These are phyloP conservation scores for Centropus unirufus DNA, from an alignment of 2,113 vertebrate genomes.

Conservation along the genomic window DNA sequence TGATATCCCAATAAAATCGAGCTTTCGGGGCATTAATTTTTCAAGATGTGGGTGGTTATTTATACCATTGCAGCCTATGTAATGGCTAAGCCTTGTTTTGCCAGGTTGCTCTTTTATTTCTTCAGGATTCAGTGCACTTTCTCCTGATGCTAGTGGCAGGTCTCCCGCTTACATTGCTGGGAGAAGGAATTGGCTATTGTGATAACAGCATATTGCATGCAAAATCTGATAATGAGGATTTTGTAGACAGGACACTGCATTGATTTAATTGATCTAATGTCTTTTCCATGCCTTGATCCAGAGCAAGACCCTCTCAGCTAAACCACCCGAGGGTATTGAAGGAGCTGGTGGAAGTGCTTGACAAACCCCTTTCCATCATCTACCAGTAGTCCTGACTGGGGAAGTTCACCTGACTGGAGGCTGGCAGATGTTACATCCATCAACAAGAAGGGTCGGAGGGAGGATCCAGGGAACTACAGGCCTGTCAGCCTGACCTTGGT, in stretches of 20 bases:
- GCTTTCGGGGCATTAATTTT: constrained; percentile 30
- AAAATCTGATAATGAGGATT: not conserved
- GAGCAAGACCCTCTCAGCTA: not conserved
- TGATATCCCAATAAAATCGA: not conserved
- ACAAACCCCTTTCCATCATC: too few species aligned
- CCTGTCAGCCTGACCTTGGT: too few species aligned
- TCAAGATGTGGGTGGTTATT: not conserved
- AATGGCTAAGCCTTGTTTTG: not conserved
- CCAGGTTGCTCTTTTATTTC: not conserved
- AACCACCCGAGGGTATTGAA: not conserved
- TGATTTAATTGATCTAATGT: not conserved
- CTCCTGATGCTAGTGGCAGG: not conserved
- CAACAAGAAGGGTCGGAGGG: too few species aligned
- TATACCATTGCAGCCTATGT: not conserved
- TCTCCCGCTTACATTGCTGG: not conserved
- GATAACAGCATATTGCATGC: not conserved
- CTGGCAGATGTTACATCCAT: too few species aligned
- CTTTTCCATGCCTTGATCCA: not conserved
- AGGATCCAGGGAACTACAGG: too few species aligned
- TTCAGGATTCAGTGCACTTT: not conserved
- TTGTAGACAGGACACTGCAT: not conserved
- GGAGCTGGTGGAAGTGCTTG: too few species aligned
- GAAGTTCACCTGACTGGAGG: too few species aligned
- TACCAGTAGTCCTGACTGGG: too few species aligned
- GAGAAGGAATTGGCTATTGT: not conserved